Conservation (phyloP, 2,888 invertebrate species). For the Synergus gifuensis region DNA sequence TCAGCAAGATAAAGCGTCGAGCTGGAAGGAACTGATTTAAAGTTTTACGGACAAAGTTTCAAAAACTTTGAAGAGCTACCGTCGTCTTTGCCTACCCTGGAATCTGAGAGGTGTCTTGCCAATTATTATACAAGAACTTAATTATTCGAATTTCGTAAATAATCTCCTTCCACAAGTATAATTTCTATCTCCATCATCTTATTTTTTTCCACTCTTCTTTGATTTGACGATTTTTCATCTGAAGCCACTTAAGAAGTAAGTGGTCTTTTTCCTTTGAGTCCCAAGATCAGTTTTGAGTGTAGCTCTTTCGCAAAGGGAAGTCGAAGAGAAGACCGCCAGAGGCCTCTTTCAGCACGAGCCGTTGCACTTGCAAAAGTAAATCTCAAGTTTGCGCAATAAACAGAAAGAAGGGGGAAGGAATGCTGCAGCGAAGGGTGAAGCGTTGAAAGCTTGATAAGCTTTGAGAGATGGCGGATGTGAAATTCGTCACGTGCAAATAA, state of each 20-base stretch:
- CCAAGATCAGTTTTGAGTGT: constrained; percentile 34
- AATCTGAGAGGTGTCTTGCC: constrained; percentile 48
- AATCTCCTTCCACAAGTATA: constrained; percentile 9
- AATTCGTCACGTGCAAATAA: constrained; percentile 59
- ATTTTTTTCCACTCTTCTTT: constrained; percentile 42
- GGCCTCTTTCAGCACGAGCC: constrained; percentile 17
- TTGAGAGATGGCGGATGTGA: constrained; percentile 43
- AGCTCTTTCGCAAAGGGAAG: neutral
- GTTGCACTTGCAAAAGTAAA: constrained; percentile 45
- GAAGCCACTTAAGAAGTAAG: constrained; percentile 44
- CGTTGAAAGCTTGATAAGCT: constrained; percentile 4
- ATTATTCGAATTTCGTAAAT: constrained; percentile 50
- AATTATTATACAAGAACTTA: constrained; percentile 55
- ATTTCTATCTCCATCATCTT: neutral
- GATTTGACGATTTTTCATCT: constrained; percentile 43
- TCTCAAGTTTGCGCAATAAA: constrained; percentile 48
- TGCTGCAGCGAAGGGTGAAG: neutral
- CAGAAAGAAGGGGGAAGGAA: constrained; percentile 29
- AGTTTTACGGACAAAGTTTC: constrained; percentile 53
- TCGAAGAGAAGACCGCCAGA: constrained; percentile 14
- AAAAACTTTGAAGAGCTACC: constrained; percentile 54
- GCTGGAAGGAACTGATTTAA: constrained; percentile 61
- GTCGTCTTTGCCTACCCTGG: constrained; percentile 43
- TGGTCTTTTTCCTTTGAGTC: constrained; percentile 48
- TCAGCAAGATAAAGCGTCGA: constrained; percentile 45